These are phyloP conservation scores for Ceratina australensis DNA, from an alignment of 1,140 invertebrate species.

Conservation along the genomic window DNA sequence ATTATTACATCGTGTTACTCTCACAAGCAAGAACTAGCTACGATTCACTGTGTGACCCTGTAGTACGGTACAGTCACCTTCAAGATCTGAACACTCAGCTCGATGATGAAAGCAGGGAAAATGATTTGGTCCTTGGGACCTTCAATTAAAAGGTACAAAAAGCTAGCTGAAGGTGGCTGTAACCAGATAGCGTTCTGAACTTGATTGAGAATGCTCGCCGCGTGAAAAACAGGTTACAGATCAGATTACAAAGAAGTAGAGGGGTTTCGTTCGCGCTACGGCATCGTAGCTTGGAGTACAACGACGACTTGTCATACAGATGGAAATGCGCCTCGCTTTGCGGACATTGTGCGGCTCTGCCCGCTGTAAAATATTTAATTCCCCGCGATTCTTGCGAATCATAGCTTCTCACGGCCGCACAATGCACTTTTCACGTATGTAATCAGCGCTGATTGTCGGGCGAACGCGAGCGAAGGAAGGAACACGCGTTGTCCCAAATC, in stretches of 20 bases:
- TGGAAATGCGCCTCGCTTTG: conserved; percentile 27
- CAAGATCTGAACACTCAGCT: not conserved
- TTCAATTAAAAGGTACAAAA: conserved; percentile 27
- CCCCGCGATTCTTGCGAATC: conserved; percentile 12
- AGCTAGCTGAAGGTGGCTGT: conserved; percentile 19
- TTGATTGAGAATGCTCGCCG: conserved; percentile 30
- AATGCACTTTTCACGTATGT: not conserved
- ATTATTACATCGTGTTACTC: no score
- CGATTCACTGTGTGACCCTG: no score
- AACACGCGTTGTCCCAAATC: not conserved
- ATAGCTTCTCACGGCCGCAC: not conserved
- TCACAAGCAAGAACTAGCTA: no score
- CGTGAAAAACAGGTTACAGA: conserved; percentile 32
- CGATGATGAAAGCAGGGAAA: not conserved
- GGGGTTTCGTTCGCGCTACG: conserved; percentile 2
- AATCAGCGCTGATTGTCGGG: conserved; percentile 5
- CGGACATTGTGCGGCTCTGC: not conserved
- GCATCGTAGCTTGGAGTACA: not conserved
- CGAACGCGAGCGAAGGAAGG: not conserved
- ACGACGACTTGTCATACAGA: conserved; percentile 26
- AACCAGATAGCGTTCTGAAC: conserved; percentile 42
- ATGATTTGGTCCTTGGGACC: not conserved
- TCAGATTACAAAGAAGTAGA: conserved; percentile 40
- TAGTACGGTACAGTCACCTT: no score
- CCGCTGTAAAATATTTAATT: conserved; percentile 2